Conservation (phyloP, 2,113 vertebrate species). For the Melanerpes aurifrons region DNA sequence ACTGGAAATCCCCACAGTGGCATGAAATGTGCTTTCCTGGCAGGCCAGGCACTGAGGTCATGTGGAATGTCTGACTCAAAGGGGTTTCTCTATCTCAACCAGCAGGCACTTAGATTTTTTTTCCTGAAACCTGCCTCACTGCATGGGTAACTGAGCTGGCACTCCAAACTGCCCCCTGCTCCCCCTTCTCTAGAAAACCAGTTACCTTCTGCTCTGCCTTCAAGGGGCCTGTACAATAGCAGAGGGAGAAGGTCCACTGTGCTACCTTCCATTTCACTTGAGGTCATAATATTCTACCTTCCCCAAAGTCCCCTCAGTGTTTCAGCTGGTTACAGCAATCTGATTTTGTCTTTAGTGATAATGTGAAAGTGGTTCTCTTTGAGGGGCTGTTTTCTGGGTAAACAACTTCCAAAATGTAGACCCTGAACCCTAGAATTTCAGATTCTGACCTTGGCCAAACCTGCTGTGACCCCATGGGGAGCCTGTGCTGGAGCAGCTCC, state of each 20-base stretch:
- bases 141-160: background rate
- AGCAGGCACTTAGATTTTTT: slow-evolving; percentile 4
- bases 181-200: background rate
- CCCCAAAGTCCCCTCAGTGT: background rate
- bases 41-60: slow-evolving; percentile 12
- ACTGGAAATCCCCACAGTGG: background rate
- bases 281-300: background rate
- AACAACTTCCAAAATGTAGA: background rate
- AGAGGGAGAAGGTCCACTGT: background rate
- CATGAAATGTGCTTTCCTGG: slow-evolving; percentile 28
- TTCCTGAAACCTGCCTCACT: background rate
- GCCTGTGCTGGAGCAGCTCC: too few relatives aligned
- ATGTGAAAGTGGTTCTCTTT: background rate
- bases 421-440: background rate
- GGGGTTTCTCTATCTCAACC: slow-evolving; percentile 41
- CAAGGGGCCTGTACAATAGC: background rate
- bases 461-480: background rate
- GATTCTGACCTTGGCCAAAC: background rate
- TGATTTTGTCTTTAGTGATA: background rate
- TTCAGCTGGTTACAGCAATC: background rate
- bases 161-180: background rate
- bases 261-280: background rate
- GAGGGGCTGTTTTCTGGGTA: background rate
- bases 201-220: background rate
- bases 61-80: slow-evolving; percentile 31